These are phyloP conservation scores for Oryzias sinensis DNA, from an alignment of 2,797 vertebrate genomes.

Conservation along the genomic window DNA sequence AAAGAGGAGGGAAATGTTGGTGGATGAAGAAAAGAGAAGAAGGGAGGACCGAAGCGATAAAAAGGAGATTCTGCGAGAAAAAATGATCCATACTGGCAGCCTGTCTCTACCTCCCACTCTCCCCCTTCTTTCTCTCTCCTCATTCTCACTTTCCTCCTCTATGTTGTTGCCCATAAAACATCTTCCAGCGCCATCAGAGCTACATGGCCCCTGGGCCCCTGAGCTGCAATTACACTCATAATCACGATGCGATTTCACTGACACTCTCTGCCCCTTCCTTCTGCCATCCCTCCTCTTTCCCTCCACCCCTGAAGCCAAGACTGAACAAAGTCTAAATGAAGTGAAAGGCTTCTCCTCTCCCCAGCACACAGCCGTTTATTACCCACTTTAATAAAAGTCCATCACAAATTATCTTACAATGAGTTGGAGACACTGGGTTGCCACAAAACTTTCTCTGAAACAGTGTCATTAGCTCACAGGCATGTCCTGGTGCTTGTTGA, in stretches of 20 bases:
- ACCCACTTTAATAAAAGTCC: conserved; percentile 84
- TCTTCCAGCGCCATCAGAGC: conserved; percentile 82
- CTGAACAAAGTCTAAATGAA: conserved; percentile 91
- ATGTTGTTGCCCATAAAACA: conserved; percentile 81
- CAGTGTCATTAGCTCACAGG: conserved; percentile 24
- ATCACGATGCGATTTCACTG: conserved; percentile 91
- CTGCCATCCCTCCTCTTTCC: conserved; percentile 56
- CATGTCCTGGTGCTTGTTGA: conserved; percentile 19
- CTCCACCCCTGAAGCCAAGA: conserved; percentile 69
- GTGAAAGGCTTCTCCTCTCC: conserved; percentile 84
- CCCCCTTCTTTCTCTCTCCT: conserved; percentile 21
- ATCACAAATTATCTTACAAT: conserved; percentile 65
- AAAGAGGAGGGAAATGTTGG: conserved; percentile 30
- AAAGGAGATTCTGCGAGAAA: conserved; percentile 30
- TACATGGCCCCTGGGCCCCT: conserved; percentile 91
- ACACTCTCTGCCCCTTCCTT: conserved; percentile 79
- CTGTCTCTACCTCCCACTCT: conserved; percentile 56
- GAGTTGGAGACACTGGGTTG: conserved; percentile 56
- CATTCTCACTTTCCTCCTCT: conserved; percentile 51
- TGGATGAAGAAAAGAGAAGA: conserved; percentile 20
- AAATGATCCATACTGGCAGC: conserved; percentile 47
- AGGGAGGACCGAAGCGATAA: conserved; percentile 26
- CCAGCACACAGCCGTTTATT: conserved; percentile 81
- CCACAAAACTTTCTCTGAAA: conserved; percentile 59
- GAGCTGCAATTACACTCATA: conserved; percentile 92